Evolutionary conservation across 2,888 invertebrate genomes (phyloP), one percentile per base, ranked within the genome.

Genomic region (Heliconius sara): DNA sequence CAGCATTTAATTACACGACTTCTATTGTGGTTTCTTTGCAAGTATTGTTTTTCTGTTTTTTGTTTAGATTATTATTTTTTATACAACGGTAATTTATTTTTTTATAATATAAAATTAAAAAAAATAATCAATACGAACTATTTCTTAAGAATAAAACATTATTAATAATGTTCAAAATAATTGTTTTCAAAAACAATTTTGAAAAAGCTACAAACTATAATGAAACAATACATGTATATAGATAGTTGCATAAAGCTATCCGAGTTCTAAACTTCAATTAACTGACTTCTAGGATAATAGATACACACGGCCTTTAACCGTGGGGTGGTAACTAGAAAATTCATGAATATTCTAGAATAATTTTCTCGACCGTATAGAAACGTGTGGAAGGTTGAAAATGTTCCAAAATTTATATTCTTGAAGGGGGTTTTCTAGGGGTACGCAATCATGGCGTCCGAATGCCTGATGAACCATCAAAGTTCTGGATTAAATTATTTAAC

Each of bases 361-460:
- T 9, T n/a, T 16, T 22, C 34, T 60, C 34, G 10, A 60, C 67
- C 74, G 67, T 78, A 66, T 75, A 75, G 66, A 66, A 67, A 47
- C 25, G 65, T 25, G 47, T 65, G 19, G 19, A 75, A 22, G 43
- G 65, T 75, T 25, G n/a, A 81, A 93, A 93, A 91, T 91, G 91
- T 90, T 91, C 90, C 25, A 57, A 30, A 57, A 60, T 73, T 13
- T 73, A 60, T 39, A 60, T 19, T 16, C 3, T 73, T 25, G 57
- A 60, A 60, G 91, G 90, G 90, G 92, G 89, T 92, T 92, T 91
- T 88, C 75, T 34, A 85, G 84, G 86, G 83, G 84, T 88, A 87
- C 91, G 93, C 93, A 93, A 93, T 93, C 93, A 93, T 88, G 87
- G 85, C 85, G 83, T 82, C 81, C 82, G 82, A 82, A 82, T 82